Conservation (phyloP, 2,113 vertebrate species). For the Chascanopsetta lugubris region DNA sequence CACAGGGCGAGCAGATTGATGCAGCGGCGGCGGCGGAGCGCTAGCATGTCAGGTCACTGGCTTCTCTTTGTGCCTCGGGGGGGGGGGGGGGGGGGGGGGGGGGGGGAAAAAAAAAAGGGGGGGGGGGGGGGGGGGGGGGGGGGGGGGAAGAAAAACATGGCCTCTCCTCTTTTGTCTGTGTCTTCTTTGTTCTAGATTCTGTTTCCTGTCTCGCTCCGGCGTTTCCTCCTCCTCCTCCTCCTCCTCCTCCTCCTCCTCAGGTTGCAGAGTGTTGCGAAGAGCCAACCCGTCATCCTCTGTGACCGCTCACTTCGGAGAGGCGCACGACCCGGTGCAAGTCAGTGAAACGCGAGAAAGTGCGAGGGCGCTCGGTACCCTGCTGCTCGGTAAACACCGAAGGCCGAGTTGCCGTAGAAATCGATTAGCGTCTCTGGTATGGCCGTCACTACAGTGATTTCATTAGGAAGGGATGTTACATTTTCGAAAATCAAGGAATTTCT, state of each 20-base stretch:
- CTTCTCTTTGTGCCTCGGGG: slow-evolving; percentile 41
- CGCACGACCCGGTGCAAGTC: slow-evolving; percentile 7
- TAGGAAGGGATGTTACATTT: slow-evolving; percentile 18
- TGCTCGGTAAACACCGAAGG: slow-evolving; percentile 35
- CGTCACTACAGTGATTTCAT: slow-evolving; percentile 14
- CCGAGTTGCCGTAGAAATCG: slow-evolving; percentile 7
- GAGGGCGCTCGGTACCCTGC: slow-evolving; percentile 1
- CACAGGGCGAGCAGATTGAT: slow-evolving; percentile 63
- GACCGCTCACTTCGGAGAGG: neutral
- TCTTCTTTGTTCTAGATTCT: slow-evolving; percentile 27
- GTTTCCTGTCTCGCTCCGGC: neutral
- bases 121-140: slow-evolving; percentile 47
- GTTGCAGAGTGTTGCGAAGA: slow-evolving; percentile 15
- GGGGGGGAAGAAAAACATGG: slow-evolving; percentile 29
- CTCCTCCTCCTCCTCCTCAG: slow-evolving; percentile 17
- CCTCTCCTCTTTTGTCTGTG: slow-evolving; percentile 27
- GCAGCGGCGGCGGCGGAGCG: slow-evolving; percentile 27
- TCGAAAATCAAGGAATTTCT: slow-evolving; percentile 29
- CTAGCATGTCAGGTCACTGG: slow-evolving; percentile 54
- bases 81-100: slow-evolving; percentile 24
- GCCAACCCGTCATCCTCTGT: slow-evolving; percentile 11
- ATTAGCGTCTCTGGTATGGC: slow-evolving; percentile 7
- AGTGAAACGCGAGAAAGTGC: slow-evolving; percentile 34
- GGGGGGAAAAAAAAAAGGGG: slow-evolving; percentile 27
- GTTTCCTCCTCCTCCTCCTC: slow-evolving; percentile 16